Base-by-base conservation (phyloP, 2,113 vertebrate genomes). In the Leptobrachium leishanense region DNA sequence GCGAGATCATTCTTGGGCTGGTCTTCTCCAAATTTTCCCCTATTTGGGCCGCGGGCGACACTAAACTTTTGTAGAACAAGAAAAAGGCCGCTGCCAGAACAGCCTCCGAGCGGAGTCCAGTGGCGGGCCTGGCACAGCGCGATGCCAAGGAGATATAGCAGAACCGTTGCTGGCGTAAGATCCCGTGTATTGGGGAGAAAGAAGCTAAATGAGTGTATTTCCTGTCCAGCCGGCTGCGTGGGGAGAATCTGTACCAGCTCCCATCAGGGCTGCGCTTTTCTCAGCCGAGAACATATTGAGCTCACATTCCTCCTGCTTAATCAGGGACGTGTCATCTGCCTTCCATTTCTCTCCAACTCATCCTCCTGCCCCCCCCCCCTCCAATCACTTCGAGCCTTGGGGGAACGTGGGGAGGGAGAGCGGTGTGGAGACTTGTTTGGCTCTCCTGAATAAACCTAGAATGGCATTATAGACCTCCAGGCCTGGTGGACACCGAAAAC, bases 161-260 rank as follows among this genome's bases (percentile, higher is more conserved):
- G 59, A 64, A 66, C 69, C 64, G 69, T 15, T 72, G 55, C 76
- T 79, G 68, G 76, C 76, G 39, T 71, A 59, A 43, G 15, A 54
- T 41, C 41, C 68, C 1, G n/a, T 59, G 20, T 70, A 65, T 67
- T 73, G 77, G 77, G 63, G 44, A 57, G 63, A 66, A 55, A 68
- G 12, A 43, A 66, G 77, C 77, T 69, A 79, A 79, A 73, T 54
- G 63, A 72, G 41, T 6, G 70, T 7, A 57, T 79, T 79, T 79
- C 77, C 77, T 79, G 77, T 73, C 77, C 77, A 79, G 70, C 70
- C 77, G 77, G 77, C 77, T 79, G 77, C 77, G 77, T 79, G 53
- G 77, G 77, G 77, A 57, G 77, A 73, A 46, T 67, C 73, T 79
- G 77, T 57, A 67, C 50, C 77, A 41, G 62, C 70, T 79, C 70